Conservation (phyloP, 2,113 vertebrate species). For the Platichthys flesus region DNA sequence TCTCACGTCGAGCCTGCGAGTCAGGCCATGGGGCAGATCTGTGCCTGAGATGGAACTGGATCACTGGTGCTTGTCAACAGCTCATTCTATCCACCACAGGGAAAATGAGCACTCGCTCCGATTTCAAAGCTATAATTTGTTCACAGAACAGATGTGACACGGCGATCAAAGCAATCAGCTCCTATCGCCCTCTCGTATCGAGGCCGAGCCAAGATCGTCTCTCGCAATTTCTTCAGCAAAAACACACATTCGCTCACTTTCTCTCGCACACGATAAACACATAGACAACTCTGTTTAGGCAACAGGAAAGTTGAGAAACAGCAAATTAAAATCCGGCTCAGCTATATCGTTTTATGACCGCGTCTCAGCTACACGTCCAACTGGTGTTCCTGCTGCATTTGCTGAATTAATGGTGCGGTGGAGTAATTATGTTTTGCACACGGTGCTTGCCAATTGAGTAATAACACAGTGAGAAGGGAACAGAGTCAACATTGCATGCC, state of each 20-base stretch:
- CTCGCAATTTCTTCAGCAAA: conserved; percentile 58
- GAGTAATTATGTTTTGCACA: conserved; percentile 51
- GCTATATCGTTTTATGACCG: conserved; percentile 34
- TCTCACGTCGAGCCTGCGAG: conserved; percentile 18
- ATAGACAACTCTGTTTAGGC: conserved; percentile 60
- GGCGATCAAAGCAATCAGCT: conserved; percentile 60
- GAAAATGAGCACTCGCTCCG: conserved; percentile 65
- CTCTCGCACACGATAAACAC: conserved; percentile 48
- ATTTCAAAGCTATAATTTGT: conserved; percentile 78
- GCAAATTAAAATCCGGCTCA: conserved; percentile 34
- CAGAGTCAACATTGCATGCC: conserved; percentile 66
- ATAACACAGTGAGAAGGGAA: conserved; percentile 42
- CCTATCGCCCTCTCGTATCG: conserved; percentile 37
- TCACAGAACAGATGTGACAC: conserved; percentile 81
- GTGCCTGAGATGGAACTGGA: conserved; percentile 40
- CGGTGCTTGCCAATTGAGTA: conserved; percentile 51
- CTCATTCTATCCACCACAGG: conserved; percentile 79
- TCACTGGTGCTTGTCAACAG: conserved; percentile 51
- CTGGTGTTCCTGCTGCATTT: conserved; percentile 17
- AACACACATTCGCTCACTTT: conserved; percentile 72
- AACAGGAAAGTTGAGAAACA: conserved; percentile 43
- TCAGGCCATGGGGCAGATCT: conserved; percentile 29
- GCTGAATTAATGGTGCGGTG: conserved; percentile 39
- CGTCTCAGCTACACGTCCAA: conserved; percentile 38
- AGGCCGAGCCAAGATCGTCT: conserved; percentile 51